A percentile compares a stretch with the other conserved stretches of the same genome.
These are phyloP conservation scores for Anableps anableps DNA, from an alignment of 2,797 vertebrate genomes.

Conservation along the genomic window DNA sequence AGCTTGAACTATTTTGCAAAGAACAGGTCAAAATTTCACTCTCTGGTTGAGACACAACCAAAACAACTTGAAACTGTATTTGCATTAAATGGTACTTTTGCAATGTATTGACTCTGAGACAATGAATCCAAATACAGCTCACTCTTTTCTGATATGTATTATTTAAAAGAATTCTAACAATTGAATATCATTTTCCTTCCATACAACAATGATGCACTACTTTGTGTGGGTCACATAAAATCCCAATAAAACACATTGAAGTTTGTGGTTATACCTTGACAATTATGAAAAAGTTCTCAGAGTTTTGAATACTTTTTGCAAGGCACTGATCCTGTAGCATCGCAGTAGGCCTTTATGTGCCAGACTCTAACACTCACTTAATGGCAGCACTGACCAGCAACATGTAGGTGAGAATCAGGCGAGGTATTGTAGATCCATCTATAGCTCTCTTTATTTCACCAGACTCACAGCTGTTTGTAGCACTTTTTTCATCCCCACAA, in stretches of 20 bases:
- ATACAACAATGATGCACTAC: too few species aligned
- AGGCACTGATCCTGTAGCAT: background rate
- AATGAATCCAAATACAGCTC: background rate
- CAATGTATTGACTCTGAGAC: background rate
- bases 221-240: background rate
- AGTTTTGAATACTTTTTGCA: background rate
- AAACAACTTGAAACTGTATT: background rate
- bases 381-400: constrained; percentile 1
- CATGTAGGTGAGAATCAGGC: background rate
- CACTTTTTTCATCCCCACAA: constrained; percentile 13
- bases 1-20: background rate
- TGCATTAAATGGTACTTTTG: background rate
- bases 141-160: background rate
- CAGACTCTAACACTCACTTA: background rate
- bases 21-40: background rate
- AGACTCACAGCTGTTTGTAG: constrained; percentile 6
- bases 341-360: background rate
- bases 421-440: background rate
- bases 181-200: too few species aligned
- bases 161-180: background rate
- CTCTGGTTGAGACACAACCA: background rate
- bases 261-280: background rate
- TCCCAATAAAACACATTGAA: background rate
- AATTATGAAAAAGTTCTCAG: background rate
- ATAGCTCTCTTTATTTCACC: constrained; percentile 3